These are phyloP conservation scores for Megalonaias nervosa DNA, from an alignment of 1,140 invertebrate genomes.

Conservation along the genomic window DNA sequence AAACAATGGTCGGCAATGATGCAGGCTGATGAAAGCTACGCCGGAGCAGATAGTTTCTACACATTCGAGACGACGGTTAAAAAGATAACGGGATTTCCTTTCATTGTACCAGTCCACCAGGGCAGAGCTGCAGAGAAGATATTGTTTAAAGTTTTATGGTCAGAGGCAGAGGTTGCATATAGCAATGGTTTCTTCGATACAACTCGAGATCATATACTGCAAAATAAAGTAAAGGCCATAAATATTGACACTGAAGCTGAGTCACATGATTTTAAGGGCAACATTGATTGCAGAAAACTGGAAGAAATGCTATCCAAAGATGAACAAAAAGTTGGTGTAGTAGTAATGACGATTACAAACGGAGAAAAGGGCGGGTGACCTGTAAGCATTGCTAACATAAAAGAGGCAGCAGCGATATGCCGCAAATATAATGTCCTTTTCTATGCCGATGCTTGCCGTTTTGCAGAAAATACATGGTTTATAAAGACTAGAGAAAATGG, in stretches of 20 bases:
- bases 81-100: constrained; percentile 11
- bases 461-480: constrained; percentile 28
- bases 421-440: constrained; percentile 3
- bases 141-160: neutral
- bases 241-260: constrained; percentile 10
- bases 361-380: constrained; percentile 18
- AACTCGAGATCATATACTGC: constrained; percentile 1
- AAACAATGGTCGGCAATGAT: constrained; percentile 21
- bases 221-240: neutral
- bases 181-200: constrained; percentile 24
- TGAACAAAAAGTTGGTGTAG: neutral
- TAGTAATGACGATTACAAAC: constrained; percentile 30
- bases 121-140: constrained; percentile 30
- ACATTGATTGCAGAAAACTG: constrained; percentile 6
- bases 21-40: constrained; percentile 33
- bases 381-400: constrained; percentile 18
- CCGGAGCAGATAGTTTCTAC: constrained; percentile 15
- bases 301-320: neutral
- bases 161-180: no score
- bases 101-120: constrained; percentile 34
- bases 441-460: neutral
- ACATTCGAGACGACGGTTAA: constrained; percentile 9
- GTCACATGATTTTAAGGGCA: constrained; percentile 1
- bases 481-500: constrained; percentile 20
- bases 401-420: neutral